Evolutionary conservation across 1,140 invertebrate genomes (phyloP), one percentile per base, ranked within the genome.

Genomic region (Leptopilina boulardi): DNA sequence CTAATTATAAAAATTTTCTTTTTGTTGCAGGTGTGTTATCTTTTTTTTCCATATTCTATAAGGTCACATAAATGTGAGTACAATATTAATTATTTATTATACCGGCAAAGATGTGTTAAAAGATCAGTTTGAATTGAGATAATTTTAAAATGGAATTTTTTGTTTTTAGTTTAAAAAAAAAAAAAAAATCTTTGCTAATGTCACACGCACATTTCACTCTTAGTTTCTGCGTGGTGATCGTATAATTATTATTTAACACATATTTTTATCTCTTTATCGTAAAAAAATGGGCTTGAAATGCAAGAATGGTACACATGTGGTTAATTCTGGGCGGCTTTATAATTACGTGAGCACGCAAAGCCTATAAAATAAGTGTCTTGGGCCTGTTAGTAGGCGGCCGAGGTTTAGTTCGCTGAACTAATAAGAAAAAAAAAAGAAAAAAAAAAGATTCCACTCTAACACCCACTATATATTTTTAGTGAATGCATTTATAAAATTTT

Each of bases 391-490:
- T 66, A 66, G 59, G 59, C 59, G 59, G 59, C 26, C 47, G 47
- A 51, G 47, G 13, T 51, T n/a, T 38, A 38, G 34, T 38, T 54
- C 51, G 51, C 18, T 66, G 26, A 30, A 30, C 26, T 66, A 30
- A 66, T 66, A 66, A 34, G 8, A 54, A 54, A 66, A 66, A 66
- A 59, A 34, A 66, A 66, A 66, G n/a, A 6, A 54, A 54, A 66
- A 66, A 66, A 59, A 34, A 66, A 66, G 26, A 66, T 66, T 26
- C 59, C 59, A 26, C 59, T 66, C 59, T 66, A 66, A 66, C 59
- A 23, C 59, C 59, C 26, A 66, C 59, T n/a, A 30, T 23, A n/a
- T n/a, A 38, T 38, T 38, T 66, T 11, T 15, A 66, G 13, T 26
- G 59, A 30, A 66, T 34, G 26, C 59, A 23, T 59, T 21, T 54